phyloP scores from a whole-genome alignment of 1,140 invertebrate genomes.

The Babylonia areolata region DNA sequence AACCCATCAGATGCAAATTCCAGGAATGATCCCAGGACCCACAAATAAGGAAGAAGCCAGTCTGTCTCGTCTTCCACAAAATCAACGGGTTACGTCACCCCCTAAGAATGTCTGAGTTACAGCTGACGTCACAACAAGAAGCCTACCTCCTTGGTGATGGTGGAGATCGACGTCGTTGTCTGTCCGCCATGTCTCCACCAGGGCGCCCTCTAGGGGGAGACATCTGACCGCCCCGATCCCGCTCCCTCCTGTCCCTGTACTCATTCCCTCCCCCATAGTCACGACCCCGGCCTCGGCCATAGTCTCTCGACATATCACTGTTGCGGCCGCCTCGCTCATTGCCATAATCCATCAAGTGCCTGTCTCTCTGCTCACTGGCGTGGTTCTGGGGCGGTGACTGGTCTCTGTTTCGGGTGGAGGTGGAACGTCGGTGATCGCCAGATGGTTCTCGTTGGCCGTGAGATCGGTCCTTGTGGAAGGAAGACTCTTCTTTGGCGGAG shows the following conservation, averaged over 20 bases:
- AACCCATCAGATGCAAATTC: too few relatives aligned
- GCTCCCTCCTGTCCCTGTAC: not conserved
- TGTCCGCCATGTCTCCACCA: conserved; percentile 18
- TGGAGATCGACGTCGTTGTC: conserved; percentile 17
- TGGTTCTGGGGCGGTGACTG: not conserved
- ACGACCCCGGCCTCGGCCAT: not conserved
- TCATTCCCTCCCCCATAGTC: not conserved
- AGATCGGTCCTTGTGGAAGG: not conserved
- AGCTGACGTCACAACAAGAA: too few relatives aligned
- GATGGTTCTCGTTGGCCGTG: not conserved
- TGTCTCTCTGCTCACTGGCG: not conserved
- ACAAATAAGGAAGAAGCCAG: too few relatives aligned
- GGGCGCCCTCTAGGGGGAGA: conserved; percentile 37
- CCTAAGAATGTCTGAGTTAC: too few relatives aligned
- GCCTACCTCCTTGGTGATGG: conserved; percentile 28
- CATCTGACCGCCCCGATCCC: not conserved
- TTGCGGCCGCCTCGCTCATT: not conserved
- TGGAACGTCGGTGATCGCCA: not conserved
- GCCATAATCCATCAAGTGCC: not conserved
- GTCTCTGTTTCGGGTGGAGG: not conserved
- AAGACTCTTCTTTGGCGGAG: not conserved
- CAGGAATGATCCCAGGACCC: too few relatives aligned
- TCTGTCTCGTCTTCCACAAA: too few relatives aligned
- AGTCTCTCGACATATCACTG: not conserved
- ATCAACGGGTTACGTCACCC: too few relatives aligned